These are phyloP conservation scores for Sebastes melanostomus DNA, from an alignment of 2,797 vertebrate species.

Conservation along the genomic window DNA sequence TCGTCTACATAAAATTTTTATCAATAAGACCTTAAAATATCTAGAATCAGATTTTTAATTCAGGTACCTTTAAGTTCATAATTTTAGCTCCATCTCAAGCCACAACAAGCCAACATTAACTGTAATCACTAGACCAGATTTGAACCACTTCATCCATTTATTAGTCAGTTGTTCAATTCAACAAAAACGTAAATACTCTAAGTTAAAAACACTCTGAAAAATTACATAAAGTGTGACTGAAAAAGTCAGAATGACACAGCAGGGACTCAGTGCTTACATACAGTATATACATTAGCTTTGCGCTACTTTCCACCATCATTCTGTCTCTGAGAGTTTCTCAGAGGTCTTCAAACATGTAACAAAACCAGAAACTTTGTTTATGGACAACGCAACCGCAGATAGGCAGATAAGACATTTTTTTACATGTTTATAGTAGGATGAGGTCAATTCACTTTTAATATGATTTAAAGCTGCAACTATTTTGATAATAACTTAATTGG, in stretches of 20 bases:
- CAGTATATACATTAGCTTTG: constrained; percentile 69
- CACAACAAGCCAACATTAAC: background rate
- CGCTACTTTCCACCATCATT: background rate
- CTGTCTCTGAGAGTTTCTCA: constrained; percentile 9
- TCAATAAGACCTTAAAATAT: too few relatives aligned
- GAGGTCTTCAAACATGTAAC: constrained; percentile 13
- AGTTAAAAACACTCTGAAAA: constrained; percentile 61
- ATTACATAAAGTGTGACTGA: constrained; percentile 25
- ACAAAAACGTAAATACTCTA: constrained; percentile 39
- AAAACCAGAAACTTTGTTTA: background rate
- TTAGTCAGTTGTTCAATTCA: constrained; percentile 75
- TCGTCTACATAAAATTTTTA: too few relatives aligned
- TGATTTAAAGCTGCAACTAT: background rate
- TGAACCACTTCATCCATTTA: constrained; percentile 79
- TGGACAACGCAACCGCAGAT: constrained; percentile 23
- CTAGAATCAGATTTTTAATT: background rate
- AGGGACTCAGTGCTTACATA: constrained; percentile 56
- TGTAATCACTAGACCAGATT: background rate
- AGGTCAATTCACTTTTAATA: constrained; percentile 17
- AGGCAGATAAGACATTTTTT: constrained; percentile 9
- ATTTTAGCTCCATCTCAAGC: background rate
- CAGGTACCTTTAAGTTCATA: background rate
- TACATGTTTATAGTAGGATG: background rate
- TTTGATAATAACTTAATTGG: too few relatives aligned
- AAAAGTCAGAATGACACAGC: constrained; percentile 26